Percentiles rank a stretch among this genome's conserved stretches.
These are phyloP conservation scores for Sterna hirundo DNA, from an alignment of 2,113 vertebrate genomes.

Conservation along the genomic window DNA sequence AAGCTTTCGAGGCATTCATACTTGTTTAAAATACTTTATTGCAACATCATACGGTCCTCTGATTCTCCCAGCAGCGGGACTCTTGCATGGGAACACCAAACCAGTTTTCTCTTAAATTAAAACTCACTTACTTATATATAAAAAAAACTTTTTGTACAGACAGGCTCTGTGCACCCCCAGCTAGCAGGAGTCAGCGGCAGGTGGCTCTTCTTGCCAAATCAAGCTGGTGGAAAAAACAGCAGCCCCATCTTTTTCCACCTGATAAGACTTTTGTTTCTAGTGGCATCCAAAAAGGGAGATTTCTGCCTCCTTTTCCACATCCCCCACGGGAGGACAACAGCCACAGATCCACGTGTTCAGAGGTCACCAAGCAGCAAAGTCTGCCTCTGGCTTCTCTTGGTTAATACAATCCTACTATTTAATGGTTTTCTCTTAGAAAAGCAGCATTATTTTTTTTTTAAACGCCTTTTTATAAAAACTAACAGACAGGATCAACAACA, in stretches of 20 bases:
- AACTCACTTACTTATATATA: neutral
- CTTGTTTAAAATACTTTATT: conserved; percentile 58
- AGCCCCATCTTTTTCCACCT: neutral
- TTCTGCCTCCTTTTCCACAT: neutral
- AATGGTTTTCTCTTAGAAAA: conserved; percentile 8
- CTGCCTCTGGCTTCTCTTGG: neutral
- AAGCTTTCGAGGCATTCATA: accelerated
- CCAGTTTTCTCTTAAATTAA: conserved; percentile 58
- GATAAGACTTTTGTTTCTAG: neutral
- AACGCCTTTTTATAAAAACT: neutral
- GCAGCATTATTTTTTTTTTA: conserved; percentile 32
- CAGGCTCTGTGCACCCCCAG: neutral
- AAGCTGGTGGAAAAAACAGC: neutral
- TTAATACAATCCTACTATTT: neutral
- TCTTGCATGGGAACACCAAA: neutral
- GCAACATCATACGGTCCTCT: conserved; percentile 8
- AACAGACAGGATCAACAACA: conserved; percentile 28
- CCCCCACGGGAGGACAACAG: neutral
- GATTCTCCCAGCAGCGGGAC: neutral
- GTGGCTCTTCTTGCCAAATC: neutral
- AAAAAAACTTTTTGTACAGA: neutral
- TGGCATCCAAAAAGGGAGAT: neutral
- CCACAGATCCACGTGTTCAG: neutral
- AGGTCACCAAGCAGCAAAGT: neutral
- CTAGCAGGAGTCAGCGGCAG: neutral